Evolutionary conservation across 23 tunicate genomes (phyloP).

Genomic region (Corella eumyota): DNA sequence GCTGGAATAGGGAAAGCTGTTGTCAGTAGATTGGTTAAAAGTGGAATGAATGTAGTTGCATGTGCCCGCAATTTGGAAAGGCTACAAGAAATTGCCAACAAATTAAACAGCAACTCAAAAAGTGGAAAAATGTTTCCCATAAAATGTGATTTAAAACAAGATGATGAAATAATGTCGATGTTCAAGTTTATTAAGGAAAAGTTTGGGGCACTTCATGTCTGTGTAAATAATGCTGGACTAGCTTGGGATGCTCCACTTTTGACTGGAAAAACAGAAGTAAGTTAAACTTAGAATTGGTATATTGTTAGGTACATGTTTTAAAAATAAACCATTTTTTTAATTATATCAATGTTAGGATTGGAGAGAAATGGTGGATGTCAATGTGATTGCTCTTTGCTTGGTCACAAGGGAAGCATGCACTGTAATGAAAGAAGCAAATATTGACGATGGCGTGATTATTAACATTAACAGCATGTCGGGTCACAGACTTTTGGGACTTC

Average conservation of each 20-base stretch:
- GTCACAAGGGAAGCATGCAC: constrained; percentile 16
- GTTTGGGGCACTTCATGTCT: no score
- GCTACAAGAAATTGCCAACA: constrained; percentile 31
- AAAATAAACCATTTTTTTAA: no score
- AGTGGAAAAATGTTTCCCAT: constrained; percentile 32
- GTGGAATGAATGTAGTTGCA: constrained; percentile 56
- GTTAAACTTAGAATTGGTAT: no score
- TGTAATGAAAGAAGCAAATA: constrained; percentile 8
- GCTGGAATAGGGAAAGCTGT: constrained; percentile 62
- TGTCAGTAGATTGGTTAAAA: constrained; percentile 30
- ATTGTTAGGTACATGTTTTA: no score
- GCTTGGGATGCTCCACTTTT: no score
- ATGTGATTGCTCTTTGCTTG: constrained; percentile 15
- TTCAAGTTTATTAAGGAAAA: no score
- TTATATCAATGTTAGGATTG: no score
- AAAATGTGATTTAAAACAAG: constrained; percentile 52
- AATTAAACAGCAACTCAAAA: constrained; percentile 17
- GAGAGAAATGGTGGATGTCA: constrained; percentile 18
- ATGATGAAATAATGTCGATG: constrained; percentile 36
- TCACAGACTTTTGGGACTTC: no score
- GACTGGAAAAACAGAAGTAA: no score
- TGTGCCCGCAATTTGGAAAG: constrained; percentile 60
- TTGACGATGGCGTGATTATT: constrained; percentile 26
- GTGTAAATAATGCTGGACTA: no score
- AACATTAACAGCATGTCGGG: no score